Evolutionary conservation across 2,113 vertebrate species (phyloP).

Genomic region (Andinoacara biseriatus): DNA sequence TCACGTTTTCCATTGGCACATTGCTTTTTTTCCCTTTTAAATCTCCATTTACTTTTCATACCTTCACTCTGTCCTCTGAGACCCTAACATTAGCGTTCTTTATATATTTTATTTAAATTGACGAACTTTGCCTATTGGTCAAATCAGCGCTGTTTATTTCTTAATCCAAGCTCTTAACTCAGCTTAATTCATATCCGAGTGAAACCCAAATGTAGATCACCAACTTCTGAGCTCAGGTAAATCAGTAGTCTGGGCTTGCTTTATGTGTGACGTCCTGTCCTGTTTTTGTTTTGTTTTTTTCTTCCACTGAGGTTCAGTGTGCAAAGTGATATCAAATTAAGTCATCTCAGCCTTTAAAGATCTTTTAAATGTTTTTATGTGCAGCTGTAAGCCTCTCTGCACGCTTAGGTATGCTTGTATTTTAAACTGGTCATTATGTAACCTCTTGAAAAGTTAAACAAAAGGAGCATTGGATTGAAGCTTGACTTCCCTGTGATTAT

Average conservation of each 20-base stretch:
- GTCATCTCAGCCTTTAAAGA: neutral
- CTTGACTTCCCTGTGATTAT: neutral
- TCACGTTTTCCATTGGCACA: neutral
- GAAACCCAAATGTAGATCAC: neutral
- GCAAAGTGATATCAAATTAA: neutral
- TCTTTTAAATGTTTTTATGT: neutral
- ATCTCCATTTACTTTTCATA: neutral
- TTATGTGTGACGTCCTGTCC: neutral
- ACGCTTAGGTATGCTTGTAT: neutral
- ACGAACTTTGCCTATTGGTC: neutral
- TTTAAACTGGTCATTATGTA: neutral
- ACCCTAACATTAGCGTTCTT: neutral
- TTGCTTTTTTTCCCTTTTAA: too few relatives aligned
- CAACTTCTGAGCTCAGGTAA: neutral
- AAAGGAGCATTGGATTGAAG: neutral
- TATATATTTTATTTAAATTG: neutral
- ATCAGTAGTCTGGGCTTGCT: neutral
- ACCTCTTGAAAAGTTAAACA: neutral
- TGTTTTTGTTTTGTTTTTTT: neutral
- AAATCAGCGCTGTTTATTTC: neutral
- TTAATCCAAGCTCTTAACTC: neutral
- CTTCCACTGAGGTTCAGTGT: neutral
- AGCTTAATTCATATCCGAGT: constrained; percentile 4
- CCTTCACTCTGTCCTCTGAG: neutral
- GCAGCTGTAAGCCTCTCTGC: neutral